Evolutionary conservation across 1,140 invertebrate genomes (phyloP), one percentile per base, ranked within the genome.

Genomic region (Papilio polyxenes): DNA sequence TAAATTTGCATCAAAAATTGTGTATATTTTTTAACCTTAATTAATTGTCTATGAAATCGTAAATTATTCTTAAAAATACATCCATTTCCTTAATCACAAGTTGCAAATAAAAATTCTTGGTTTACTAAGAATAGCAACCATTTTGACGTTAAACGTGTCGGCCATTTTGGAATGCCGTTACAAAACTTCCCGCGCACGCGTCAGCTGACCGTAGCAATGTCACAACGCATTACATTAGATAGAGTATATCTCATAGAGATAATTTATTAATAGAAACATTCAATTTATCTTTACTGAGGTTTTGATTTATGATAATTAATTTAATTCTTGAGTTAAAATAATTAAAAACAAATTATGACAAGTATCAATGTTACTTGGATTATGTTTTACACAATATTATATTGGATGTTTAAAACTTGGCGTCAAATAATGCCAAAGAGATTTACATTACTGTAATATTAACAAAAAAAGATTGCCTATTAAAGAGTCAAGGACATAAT

Each of bases 231-330:
- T 76, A 76, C 20, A 76, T 76, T 76, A 76, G 20, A 76, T 10
- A 53, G 9, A 49, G 15, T 53, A 49, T 49, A 49, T 75, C 74
- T 20, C n/a, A 17, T 31, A 51, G 75, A 31, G 48, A 51, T 76
- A 51, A 76, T 76, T 76, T 53, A 76, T 76, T 75, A 48, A 75
- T 75, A 76, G 20, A 53, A 76, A 13, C 49, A 6, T 69, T 7
- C 37, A 15, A 74, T 5, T 15, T 76, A 48, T 31, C 10, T 76
- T 53, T 51, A 15, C 48, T 31, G 20, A 49, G 6, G 49, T 20
- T 49, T 15, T 75, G 44, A 51, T 49, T 23, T 23, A 44, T 23
- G 23, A 23, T 65, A 65, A 31, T 31, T 65, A 65, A 65, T 65
- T 23, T 3, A 65, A 65, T 31, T 23, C 20, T 65, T 9, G 8